A percentile compares a stretch with the other conserved stretches of the same genome.
phyloP scores from a whole-genome alignment of 1,140 invertebrate genomes.

The Drosophila equinoxialis region DNA sequence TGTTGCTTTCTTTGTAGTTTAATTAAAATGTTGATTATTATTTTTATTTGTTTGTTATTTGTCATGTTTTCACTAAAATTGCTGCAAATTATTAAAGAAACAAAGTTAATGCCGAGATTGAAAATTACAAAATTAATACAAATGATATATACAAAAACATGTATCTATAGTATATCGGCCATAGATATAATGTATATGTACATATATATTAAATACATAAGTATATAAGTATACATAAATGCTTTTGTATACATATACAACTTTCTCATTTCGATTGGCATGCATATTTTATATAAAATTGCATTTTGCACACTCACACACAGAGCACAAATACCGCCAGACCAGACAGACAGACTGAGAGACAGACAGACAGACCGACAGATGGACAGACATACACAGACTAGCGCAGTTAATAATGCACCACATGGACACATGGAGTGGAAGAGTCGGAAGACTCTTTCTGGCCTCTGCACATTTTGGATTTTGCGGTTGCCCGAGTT shows the following conservation, averaged over 20 bases:
- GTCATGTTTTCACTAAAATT: slow-evolving; percentile 46
- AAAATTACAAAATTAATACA: slow-evolving; percentile 25
- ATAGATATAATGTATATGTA: slow-evolving; percentile 1
- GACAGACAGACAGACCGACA: neutral
- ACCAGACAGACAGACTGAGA: neutral
- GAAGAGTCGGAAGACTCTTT: slow-evolving; percentile 10
- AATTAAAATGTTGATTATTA: slow-evolving; percentile 75
- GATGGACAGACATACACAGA: neutral
- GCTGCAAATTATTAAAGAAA: slow-evolving; percentile 36
- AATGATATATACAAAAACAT: neutral
- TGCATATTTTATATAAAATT: slow-evolving; percentile 34
- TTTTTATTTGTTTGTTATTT: slow-evolving; percentile 38
- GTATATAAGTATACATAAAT: slow-evolving; percentile 14
- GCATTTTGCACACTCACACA: slow-evolving; percentile 26
- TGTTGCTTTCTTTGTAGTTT: slow-evolving; percentile 61
- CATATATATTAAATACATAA: neutral
- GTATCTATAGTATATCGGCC: neutral
- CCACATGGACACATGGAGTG: slow-evolving; percentile 15
- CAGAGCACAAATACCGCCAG: slow-evolving; percentile 3
- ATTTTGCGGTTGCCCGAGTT: slow-evolving; percentile 75
- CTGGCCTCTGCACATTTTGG: slow-evolving; percentile 59
- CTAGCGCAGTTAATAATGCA: slow-evolving; percentile 13
- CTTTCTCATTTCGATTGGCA: slow-evolving; percentile 39
- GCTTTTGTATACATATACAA: neutral
- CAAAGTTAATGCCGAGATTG: slow-evolving; percentile 39